These are phyloP conservation scores for Irena cyanogastra DNA, from an alignment of 2,113 vertebrate genomes.

Conservation along the genomic window DNA sequence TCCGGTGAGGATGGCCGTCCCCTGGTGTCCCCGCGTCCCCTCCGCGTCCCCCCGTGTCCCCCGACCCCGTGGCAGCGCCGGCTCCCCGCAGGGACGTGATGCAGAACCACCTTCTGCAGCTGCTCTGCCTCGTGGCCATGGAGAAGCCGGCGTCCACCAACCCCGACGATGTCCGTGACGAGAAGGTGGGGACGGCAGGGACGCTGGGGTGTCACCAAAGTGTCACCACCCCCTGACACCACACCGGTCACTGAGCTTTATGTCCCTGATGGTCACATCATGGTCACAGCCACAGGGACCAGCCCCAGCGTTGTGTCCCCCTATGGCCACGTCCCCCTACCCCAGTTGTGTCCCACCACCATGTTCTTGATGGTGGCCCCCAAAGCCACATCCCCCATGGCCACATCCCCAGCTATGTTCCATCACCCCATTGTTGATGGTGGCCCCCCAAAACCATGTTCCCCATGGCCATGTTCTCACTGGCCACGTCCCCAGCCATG, in stretches of 20 bases:
- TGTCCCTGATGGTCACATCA: rapidly evolving
- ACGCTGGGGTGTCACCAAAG: rapidly evolving
- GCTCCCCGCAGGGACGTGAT: neutral
- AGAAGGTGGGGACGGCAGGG: neutral
- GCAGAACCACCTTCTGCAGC: slow-evolving; percentile 12
- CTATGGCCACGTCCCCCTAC: neutral
- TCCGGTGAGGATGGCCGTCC: neutral
- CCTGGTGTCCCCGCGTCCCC: neutral
- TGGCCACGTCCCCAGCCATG: rapidly evolving
- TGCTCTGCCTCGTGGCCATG: neutral
- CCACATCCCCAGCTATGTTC: neutral
- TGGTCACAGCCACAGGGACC: rapidly evolving
- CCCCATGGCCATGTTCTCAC: too few species aligned
- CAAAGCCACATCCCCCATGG: too few species aligned
- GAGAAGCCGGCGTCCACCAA: neutral
- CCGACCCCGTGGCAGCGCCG: neutral
- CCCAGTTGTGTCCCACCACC: neutral
- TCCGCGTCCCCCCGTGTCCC: neutral
- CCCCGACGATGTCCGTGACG: neutral
- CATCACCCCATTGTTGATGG: neutral
- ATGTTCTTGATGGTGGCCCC: neutral
- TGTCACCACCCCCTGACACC: neutral
- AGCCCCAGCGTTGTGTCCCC: too few species aligned
- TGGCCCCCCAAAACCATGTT: neutral
- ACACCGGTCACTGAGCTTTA: neutral